Percentiles rank a stretch among this genome's conserved stretches.
Conservation (phyloP, 2,888 invertebrate genomes). For the Eumerus sabulonum region DNA sequence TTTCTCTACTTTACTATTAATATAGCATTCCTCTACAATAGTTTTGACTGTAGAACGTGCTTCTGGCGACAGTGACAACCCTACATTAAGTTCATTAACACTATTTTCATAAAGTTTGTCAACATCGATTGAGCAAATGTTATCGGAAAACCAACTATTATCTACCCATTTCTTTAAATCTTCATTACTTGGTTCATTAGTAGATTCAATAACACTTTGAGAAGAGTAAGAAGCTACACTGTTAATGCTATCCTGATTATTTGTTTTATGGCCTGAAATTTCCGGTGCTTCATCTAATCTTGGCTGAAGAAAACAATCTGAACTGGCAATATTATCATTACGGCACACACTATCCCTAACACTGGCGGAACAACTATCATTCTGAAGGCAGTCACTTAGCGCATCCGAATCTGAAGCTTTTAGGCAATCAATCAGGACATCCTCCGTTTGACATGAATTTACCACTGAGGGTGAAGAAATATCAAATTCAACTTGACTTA, state of each 20-base stretch:
- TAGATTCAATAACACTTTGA: neutral
- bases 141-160: neutral
- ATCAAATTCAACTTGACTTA: neutral
- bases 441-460: conserved; percentile 6
- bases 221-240: too few species aligned
- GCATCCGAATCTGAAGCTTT: conserved; percentile 3
- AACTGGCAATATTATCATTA: neutral
- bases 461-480: conserved; percentile 9
- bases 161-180: conserved; percentile 1
- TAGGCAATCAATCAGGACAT: neutral
- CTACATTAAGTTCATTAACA: conserved; percentile 4
- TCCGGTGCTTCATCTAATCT: neutral
- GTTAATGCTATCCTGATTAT: neutral
- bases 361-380: too few species aligned
- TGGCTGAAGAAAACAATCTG: conserved; percentile 4
- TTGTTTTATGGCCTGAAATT: neutral
- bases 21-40: too few species aligned
- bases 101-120: conserved; percentile 7
- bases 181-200: conserved; percentile 4
- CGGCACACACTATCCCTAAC: too few species aligned
- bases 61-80: too few species aligned
- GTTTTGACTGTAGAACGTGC: too few species aligned
- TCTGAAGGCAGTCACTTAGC: neutral
- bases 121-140: conserved; percentile 1
- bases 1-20: neutral